Evolutionary conservation across 2,888 invertebrate species (phyloP).

Genomic region (Drosophila borealis): DNA sequence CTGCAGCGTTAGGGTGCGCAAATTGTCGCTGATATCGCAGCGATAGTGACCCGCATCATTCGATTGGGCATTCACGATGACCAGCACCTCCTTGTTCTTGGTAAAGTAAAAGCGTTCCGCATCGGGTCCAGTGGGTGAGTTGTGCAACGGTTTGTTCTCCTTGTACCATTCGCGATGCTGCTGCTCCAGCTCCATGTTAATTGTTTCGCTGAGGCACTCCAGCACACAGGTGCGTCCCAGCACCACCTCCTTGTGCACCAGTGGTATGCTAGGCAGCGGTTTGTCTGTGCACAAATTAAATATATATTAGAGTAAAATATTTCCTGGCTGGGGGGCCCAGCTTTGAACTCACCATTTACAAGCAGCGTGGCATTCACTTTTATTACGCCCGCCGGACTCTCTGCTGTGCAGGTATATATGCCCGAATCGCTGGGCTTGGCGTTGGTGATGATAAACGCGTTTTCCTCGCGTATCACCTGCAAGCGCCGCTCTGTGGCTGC

Average conservation of each 20-base stretch:
- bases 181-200: conserved; percentile 88
- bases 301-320: too few relatives aligned
- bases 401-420: conserved; percentile 96
- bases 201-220: conserved; percentile 88
- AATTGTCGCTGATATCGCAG: conserved; percentile 93
- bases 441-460: conserved; percentile 96
- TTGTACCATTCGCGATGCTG: conserved; percentile 90
- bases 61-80: conserved; percentile 92
- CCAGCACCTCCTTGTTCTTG: conserved; percentile 93
- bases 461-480: conserved; percentile 96
- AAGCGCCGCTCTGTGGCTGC: conserved; percentile 96
- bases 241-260: conserved; percentile 89
- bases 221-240: conserved; percentile 94
- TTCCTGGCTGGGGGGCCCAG: too few relatives aligned
- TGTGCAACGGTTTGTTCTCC: conserved; percentile 90
- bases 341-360: conserved; percentile 86
- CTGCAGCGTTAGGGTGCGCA: conserved; percentile 75
- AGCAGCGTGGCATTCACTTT: conserved; percentile 94
- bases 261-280: conserved; percentile 92
- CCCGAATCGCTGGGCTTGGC: conserved; percentile 96
- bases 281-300: conserved; percentile 87
- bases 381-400: conserved; percentile 94
- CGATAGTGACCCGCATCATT: conserved; percentile 94
- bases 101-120: conserved; percentile 93
- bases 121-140: conserved; percentile 71